phyloP scores from a whole-genome alignment of 2,797 vertebrate species.

The Meda fulgida region DNA sequence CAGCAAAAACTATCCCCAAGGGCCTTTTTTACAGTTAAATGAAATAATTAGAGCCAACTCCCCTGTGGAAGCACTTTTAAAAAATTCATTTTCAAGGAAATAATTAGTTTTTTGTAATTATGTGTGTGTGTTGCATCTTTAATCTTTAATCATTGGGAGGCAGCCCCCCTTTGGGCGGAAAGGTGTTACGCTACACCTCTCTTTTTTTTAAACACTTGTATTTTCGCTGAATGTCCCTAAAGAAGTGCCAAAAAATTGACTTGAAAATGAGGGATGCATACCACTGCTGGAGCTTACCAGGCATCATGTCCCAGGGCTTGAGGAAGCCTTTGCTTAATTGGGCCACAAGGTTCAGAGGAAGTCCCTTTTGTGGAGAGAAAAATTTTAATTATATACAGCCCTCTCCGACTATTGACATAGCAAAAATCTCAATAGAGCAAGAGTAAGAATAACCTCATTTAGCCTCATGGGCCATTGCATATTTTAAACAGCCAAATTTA shows the following conservation, averaged over 20 bases:
- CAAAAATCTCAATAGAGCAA: slow-evolving; percentile 69
- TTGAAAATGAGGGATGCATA: slow-evolving; percentile 65
- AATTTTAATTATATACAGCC: slow-evolving; percentile 81
- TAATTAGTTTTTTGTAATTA: slow-evolving; percentile 74
- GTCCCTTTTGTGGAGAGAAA: slow-evolving; percentile 75
- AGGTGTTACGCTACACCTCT: slow-evolving; percentile 69
- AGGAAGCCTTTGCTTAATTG: slow-evolving; percentile 77
- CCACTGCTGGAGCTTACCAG: slow-evolving; percentile 61
- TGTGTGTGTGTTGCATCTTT: slow-evolving; percentile 69
- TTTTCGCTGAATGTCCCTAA: slow-evolving; percentile 46
- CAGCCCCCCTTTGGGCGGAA: slow-evolving; percentile 75
- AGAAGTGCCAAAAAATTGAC: slow-evolving; percentile 39
- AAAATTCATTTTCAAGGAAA: slow-evolving; percentile 79
- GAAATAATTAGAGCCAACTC: slow-evolving; percentile 81
- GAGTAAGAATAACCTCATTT: slow-evolving; percentile 75
- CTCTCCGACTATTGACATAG: slow-evolving; percentile 72
- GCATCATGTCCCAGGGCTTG: slow-evolving; percentile 62
- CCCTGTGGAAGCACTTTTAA: slow-evolving; percentile 73
- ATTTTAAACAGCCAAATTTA: slow-evolving; percentile 79
- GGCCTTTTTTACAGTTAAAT: slow-evolving; percentile 82
- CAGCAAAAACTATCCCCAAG: slow-evolving; percentile 72
- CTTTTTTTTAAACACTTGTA: slow-evolving; percentile 43
- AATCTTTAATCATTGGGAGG: slow-evolving; percentile 79
- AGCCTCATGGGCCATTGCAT: slow-evolving; percentile 73
- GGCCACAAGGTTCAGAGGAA: slow-evolving; percentile 69